A percentile compares a stretch with the other conserved stretches of the same genome.
Conservation (phyloP, 2,113 vertebrate genomes). For the Pelecanoides urinatrix region DNA sequence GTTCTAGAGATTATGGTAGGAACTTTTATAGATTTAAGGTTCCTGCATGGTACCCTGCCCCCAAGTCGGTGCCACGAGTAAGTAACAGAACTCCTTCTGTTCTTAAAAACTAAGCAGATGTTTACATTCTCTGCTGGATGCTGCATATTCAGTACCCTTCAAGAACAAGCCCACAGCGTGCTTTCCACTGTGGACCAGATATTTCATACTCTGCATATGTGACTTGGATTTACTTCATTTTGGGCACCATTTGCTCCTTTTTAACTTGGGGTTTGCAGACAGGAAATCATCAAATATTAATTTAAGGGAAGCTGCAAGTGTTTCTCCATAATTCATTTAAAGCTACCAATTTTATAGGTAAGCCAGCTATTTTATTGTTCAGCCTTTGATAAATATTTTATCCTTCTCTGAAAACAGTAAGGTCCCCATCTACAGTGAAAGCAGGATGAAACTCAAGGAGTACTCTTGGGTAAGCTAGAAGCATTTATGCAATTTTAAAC, state of each 20-base stretch:
- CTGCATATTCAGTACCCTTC: background rate
- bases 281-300: background rate
- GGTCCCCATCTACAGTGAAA: background rate
- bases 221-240: background rate
- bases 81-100: background rate
- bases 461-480: background rate
- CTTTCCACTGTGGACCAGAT: background rate
- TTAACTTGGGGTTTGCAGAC: background rate
- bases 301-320: background rate
- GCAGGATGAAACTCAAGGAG: background rate
- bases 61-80: background rate
- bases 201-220: background rate
- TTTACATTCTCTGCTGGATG: background rate
- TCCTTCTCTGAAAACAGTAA: background rate
- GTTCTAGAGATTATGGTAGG: background rate
- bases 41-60: background rate
- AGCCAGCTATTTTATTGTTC: background rate
- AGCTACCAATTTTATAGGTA: background rate
- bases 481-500: background rate
- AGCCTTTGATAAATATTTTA: background rate
- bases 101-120: background rate
- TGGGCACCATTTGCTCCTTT: background rate
- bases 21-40: background rate
- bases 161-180: background rate
- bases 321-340: background rate